Evolutionary conservation across 64 coral and sea anemone genomes (phyloP), one percentile per base, ranked within the genome.

Genomic region (Montipora efflorescens): DNA sequence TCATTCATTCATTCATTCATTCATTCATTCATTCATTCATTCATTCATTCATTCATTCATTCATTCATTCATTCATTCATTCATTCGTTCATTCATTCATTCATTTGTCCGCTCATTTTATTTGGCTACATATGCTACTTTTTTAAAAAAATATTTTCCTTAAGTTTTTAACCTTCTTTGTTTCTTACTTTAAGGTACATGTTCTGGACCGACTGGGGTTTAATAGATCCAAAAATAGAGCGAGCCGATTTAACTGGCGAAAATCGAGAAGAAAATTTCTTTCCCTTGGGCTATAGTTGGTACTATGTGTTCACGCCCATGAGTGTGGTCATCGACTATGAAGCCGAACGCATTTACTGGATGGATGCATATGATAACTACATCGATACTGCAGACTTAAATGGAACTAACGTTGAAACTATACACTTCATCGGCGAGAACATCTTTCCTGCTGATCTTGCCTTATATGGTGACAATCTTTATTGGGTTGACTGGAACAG

Each of bases 171-270:
- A 43, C 50, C 2, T 8, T 4, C 0, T 53, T 19, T 14, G 3
- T 55, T 74, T 52, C 12, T 20, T 67, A 57, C 6, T 48, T 67
- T 7, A 67, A 93, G 91, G 28, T 67, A 78, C 62, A 48, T 93
- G 22, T 93, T 93, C 75, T 93, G 82, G 53, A 93, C 91, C 16
- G 91, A 93, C 11, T 87, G 47, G 72, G 83, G 83, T n/a, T 84
- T 8, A 18, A 7, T 20, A 7, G 8, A 43, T 75, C 91, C 91
- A 19, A 74, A 61, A 48, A 86, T 93, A 7, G 91, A 93, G 68
- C 91, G 91, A 69, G 53, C 91, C 15, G 75, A 75, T 52, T 64
- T 93, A 10, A 47, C 91, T 5, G 91, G 91, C 20, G 82, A 87
- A 28, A 48, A 93, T 14, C 81, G 91, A 22, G 18, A 11, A 47